These are phyloP conservation scores for Hartigia nigra DNA, from an alignment of 2,888 invertebrate genomes.

Conservation along the genomic window DNA sequence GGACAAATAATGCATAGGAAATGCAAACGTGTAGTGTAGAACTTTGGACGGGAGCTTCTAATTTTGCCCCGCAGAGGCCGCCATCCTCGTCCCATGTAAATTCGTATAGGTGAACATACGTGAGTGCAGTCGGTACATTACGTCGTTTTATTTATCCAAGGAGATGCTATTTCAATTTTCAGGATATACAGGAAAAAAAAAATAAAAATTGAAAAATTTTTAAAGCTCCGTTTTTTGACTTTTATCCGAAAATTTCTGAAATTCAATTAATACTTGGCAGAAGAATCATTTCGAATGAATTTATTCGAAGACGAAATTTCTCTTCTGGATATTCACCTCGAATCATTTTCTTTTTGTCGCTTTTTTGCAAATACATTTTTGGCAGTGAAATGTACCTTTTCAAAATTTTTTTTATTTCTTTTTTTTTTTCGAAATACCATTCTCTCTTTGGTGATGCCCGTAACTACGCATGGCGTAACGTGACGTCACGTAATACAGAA, in stretches of 20 bases:
- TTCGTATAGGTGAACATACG: constrained; percentile 30
- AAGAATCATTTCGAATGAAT: background rate
- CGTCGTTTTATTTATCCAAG: background rate
- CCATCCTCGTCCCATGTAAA: constrained; percentile 50
- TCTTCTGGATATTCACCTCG: background rate
- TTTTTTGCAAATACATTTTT: constrained; percentile 16
- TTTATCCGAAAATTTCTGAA: background rate
- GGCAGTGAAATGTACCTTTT: background rate
- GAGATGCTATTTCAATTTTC: background rate
- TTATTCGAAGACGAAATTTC: background rate
- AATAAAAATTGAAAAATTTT: too few relatives aligned
- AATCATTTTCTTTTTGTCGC: background rate
- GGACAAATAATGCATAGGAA: constrained; percentile 58
- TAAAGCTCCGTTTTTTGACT: background rate
- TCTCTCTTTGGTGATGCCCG: constrained; percentile 30
- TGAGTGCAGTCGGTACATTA: constrained; percentile 42
- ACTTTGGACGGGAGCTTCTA: constrained; percentile 57
- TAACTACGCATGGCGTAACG: constrained; percentile 50
- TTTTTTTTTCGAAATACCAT: constrained; percentile 31
- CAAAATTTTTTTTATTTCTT: constrained; percentile 24
- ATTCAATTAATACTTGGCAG: background rate
- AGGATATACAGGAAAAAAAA: background rate
- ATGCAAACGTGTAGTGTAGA: constrained; percentile 55
- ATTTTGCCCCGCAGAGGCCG: constrained; percentile 56
- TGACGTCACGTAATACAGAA: constrained; percentile 60